These are phyloP conservation scores for Athene cunicularia DNA, from an alignment of 2,113 vertebrate genomes.

Conservation along the genomic window DNA sequence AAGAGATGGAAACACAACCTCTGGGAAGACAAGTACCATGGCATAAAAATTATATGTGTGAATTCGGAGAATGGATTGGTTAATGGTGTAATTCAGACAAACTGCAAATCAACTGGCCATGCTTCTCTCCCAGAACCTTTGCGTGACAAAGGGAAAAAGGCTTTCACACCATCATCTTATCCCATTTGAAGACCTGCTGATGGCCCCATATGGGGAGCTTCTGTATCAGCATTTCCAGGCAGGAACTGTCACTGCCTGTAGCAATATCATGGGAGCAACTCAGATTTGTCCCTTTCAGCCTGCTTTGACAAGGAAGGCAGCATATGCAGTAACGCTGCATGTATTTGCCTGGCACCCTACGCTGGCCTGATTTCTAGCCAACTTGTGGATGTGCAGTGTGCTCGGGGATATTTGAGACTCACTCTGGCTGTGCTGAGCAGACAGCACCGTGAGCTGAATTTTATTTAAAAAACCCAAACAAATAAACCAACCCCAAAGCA, in stretches of 20 bases:
- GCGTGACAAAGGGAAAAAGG: background rate
- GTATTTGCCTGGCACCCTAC: background rate
- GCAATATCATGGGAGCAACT: background rate
- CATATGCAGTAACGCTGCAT: fast-evolving
- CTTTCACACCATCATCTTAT: background rate
- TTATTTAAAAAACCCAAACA: background rate
- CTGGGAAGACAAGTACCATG: background rate
- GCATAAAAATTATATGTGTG: background rate
- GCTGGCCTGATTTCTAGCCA: background rate
- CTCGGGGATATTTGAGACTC: background rate
- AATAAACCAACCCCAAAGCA: background rate
- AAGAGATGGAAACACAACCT: background rate
- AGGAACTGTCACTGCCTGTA: background rate
- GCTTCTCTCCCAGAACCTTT: background rate
- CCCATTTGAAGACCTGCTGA: background rate
- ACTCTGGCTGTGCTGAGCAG: background rate
- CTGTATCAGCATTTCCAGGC: background rate
- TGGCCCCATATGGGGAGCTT: background rate
- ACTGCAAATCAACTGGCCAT: background rate
- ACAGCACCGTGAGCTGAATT: background rate
- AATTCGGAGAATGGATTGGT: background rate
- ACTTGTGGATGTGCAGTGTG: background rate
- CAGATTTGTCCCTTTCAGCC: background rate
- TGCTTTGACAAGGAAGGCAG: background rate
- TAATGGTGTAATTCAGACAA: background rate